Percentiles rank a stretch among this genome's conserved stretches.
Evolutionary conservation across 2,113 vertebrate species (phyloP).

Genomic region (Sterrhoptilus dennistouni): DNA sequence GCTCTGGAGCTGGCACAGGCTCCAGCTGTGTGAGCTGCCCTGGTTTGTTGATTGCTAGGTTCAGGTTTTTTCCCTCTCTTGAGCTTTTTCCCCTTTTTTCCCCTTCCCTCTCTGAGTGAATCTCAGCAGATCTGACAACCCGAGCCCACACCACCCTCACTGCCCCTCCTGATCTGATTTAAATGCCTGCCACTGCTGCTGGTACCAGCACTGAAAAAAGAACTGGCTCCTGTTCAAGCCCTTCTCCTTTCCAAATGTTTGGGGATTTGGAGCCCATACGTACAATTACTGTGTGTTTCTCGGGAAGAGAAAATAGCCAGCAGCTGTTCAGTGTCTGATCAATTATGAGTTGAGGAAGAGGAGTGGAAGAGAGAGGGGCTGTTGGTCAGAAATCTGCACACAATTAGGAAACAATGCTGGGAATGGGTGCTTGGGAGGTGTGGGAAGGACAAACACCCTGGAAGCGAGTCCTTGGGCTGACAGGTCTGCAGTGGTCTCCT

Average conservation of each 20-base stretch:
- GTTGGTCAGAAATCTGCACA: slow-evolving; percentile 32
- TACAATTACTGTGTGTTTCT: slow-evolving; percentile 55
- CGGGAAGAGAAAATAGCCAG: slow-evolving; percentile 62
- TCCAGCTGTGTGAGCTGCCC: neutral
- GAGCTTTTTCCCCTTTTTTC: neutral
- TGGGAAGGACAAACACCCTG: neutral
- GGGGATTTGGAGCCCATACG: slow-evolving; percentile 61
- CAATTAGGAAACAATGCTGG: slow-evolving; percentile 14
- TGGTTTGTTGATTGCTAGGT: neutral
- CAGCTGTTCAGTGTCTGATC: slow-evolving; percentile 64
- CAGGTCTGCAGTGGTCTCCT: neutral
- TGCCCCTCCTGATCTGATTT: neutral
- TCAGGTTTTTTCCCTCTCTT: neutral
- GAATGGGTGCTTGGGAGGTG: neutral
- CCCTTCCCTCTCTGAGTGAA: neutral
- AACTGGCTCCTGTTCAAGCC: slow-evolving; percentile 56
- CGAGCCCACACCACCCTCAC: neutral
- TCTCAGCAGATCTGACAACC: neutral
- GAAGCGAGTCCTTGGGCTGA: accelerated
- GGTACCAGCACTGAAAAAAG: slow-evolving; percentile 54
- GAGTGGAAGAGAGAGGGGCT: neutral
- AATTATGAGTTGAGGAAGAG: slow-evolving; percentile 53
- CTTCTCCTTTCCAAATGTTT: slow-evolving; percentile 60
- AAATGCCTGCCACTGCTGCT: slow-evolving; percentile 35
- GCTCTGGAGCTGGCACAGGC: neutral